These are phyloP conservation scores for Eptatretus atami DNA, from an alignment of 2,797 vertebrate species.

Conservation along the genomic window DNA sequence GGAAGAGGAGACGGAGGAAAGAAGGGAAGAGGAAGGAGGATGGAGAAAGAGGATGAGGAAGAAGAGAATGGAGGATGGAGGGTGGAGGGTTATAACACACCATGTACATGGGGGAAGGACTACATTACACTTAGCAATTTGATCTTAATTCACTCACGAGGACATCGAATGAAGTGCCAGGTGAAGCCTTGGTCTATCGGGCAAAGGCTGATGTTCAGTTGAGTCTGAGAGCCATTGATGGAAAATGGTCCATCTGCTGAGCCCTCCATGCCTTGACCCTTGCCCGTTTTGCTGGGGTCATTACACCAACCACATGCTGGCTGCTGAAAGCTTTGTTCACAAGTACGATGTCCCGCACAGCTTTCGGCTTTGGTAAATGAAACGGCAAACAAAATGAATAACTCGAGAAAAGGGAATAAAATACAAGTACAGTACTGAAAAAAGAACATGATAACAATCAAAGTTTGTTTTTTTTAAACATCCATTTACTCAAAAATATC, in stretches of 20 bases:
- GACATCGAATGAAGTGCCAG: slow-evolving; percentile 89
- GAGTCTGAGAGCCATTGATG: slow-evolving; percentile 18
- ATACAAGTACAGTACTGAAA: no score
- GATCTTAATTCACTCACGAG: slow-evolving; percentile 21
- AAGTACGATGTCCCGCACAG: slow-evolving; percentile 74
- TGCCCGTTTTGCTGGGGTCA: slow-evolving; percentile 59
- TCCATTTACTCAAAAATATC: no score
- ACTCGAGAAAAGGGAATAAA: no score
- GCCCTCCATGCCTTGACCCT: slow-evolving; percentile 68
- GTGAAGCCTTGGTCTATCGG: slow-evolving; percentile 33
- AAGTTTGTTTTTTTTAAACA: no score
- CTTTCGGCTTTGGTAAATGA: slow-evolving; percentile 21
- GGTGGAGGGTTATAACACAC: no score
- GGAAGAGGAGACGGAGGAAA: no score
- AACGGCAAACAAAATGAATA: neutral
- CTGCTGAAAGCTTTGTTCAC: slow-evolving; percentile 62
- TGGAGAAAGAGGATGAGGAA: no score
- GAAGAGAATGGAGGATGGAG: no score
- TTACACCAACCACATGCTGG: slow-evolving; percentile 92
- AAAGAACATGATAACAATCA: no score
- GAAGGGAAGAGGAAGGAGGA: no score
- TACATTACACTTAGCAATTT: no score
- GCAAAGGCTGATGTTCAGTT: slow-evolving; percentile 59
- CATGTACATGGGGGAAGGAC: no score
- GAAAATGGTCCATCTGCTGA: slow-evolving; percentile 51